Percentiles rank a stretch among this genome's conserved stretches.
Evolutionary conservation across 2,888 invertebrate genomes (phyloP).

Genomic region (Hecatera dysodea): DNA sequence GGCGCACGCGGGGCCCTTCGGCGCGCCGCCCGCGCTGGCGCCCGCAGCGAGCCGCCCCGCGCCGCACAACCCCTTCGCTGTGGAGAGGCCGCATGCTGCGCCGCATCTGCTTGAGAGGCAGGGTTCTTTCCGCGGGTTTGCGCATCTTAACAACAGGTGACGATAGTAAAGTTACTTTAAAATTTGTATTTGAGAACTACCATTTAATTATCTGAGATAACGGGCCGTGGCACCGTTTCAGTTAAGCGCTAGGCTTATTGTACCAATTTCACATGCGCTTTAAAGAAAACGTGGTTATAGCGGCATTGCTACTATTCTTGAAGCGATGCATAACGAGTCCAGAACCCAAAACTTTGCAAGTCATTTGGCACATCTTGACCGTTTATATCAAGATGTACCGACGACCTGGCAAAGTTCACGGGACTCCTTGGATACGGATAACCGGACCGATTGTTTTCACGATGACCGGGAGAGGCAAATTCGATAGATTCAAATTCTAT

Average conservation of each 20-base stretch:
- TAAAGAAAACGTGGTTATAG: neutral
- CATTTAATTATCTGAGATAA: too few species aligned
- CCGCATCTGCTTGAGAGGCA: constrained; percentile 98
- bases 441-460: neutral
- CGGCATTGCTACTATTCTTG: too few species aligned
- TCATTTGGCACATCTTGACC: too few species aligned
- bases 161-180: neutral
- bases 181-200: too few species aligned
- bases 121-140: constrained; percentile 98
- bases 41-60: constrained; percentile 80
- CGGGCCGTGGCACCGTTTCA: too few species aligned
- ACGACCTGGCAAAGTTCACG: neutral
- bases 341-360: neutral
- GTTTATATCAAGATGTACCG: neutral
- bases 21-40: constrained; percentile 64
- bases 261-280: too few species aligned
- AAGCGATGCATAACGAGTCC: too few species aligned
- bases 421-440: neutral
- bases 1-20: constrained; percentile 55
- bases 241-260: too few species aligned
- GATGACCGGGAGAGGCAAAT: neutral
- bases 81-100: constrained; percentile 98
- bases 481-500: neutral
- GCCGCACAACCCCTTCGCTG: constrained; percentile 96
- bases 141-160: constrained; percentile 92